Evolutionary conservation across 2,797 vertebrate genomes (phyloP).

Genomic region (Silurus aristotelis): DNA sequence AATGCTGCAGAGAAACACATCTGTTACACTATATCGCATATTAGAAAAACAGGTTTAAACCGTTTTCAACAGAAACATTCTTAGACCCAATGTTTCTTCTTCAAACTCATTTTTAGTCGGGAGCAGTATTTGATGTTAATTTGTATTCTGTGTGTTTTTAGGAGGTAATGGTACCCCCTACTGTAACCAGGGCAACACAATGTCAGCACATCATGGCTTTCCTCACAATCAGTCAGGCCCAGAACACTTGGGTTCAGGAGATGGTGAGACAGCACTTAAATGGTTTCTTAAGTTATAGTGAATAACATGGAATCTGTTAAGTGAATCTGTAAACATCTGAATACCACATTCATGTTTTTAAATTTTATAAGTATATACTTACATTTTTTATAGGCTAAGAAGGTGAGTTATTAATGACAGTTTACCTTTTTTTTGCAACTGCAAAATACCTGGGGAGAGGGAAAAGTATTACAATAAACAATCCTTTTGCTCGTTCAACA

Average conservation of each 20-base stretch:
- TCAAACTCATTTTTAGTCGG: not conserved
- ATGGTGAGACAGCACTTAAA: conserved; percentile 74
- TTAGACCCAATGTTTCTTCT: not conserved
- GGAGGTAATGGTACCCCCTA: conserved; percentile 80
- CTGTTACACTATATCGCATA: not conserved
- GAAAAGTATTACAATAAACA: not conserved
- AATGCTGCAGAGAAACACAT: not conserved
- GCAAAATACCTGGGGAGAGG: not conserved
- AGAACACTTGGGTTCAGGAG: conserved; percentile 74
- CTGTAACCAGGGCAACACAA: conserved; percentile 84
- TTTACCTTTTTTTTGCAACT: not conserved
- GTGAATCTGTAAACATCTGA: not conserved
- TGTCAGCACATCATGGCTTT: conserved; percentile 80
- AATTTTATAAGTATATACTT: not conserved
- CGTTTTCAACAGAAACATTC: no score
- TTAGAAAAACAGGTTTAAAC: not conserved
- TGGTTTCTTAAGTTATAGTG: not conserved
- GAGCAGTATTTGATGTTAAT: not conserved
- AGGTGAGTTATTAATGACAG: not conserved
- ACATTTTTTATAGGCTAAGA: not conserved
- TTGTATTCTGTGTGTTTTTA: conserved; percentile 57
- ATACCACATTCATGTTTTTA: not conserved
- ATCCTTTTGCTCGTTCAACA: conserved; percentile 53
- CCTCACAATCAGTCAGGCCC: conserved; percentile 70
- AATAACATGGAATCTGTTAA: not conserved